Evolutionary conservation across 2,797 vertebrate genomes (phyloP), one percentile per base, ranked within the genome.

Genomic region (Artibeus jamaicensis): DNA sequence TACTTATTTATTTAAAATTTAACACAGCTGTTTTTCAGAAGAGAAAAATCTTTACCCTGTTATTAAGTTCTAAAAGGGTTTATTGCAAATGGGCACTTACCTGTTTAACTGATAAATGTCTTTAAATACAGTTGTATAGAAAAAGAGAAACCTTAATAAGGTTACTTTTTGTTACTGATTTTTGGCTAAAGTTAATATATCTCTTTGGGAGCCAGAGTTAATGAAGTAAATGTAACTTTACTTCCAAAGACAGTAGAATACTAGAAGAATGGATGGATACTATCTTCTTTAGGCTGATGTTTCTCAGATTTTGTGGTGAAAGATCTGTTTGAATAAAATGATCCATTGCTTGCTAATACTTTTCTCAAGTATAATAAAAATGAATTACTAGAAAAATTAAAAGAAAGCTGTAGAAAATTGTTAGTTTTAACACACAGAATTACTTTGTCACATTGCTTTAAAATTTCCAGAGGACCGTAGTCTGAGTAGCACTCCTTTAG

Each of bases 31-130:
- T 86, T 89, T 92, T 94, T 84, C 53, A 78, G 55, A 70, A 89
- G 37, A 87, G 44, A 91, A 85, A 39, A 85, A 26, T 82, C 82
- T 95, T 93, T 94, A 85, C 37, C 16, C 3, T 94, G 59, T 68
- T 95, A 76, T 14, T 95, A 93, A 82, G 50, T 96, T 96, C 37
- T 96, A 74, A 95, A 92, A 79, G 29, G 42, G 95, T 88, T 94
- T 90, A 87, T 89, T 93, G 18, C 68, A 90, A 70, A 65, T 74
- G 37, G 48, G 19, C 37, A 77, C 8, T 94, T 93, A 74, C 0
- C 44, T 89, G 11, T 81, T 97, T 93, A 82, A 42, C 68, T 96
- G 90, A 78, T 92, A 81, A 93, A 39, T 91, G 18, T 68, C 42
- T 89, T 96, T 93, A 92, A 94, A 39, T 88, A 74, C 22, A 81